Base-by-base conservation (phyloP, 2,888 invertebrate genomes). In the Leptothorax acervorum region DNA sequence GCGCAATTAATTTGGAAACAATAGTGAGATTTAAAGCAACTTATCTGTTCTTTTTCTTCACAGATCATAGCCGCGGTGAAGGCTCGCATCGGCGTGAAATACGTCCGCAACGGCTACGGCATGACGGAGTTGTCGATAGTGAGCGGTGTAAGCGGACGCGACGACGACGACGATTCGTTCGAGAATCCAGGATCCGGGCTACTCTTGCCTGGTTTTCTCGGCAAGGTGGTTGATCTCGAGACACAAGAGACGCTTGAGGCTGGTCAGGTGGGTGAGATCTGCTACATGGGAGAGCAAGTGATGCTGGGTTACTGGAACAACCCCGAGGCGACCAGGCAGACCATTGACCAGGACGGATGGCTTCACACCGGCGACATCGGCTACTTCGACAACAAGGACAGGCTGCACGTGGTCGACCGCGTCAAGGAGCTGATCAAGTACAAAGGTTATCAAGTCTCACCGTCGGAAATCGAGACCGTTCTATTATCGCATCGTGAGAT, bases 81-180 rank as follows among this genome's bases (percentile, higher is more conserved):
- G 53, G 91, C 95, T 87, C 96, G 96, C 15, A 87, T 95, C 48
- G 95, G 96, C 8, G 93, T 96, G 31, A 95, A 95, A 55, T 94
- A 93, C 65, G 96, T 97, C 73, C 96, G 96, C 35, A 97, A 97
- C 94, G 97, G 97, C 5, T 98, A 97, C 92, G 98, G 98, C 0
- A 96, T 98, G 94, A 98, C 98, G 3, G 98, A 98, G 94, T 96
- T 97, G 28, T 97, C 97, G 0, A 95, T 97, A 91, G 96, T 96
- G 23, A 95, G 95, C 66, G 94, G 95, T 1, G 31, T 96, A 15
- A 93, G 95, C 8, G 95, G 95, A 87, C 95, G 91, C 2, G 93
- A 93, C 35, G 90, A 90, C 15, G 91, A 92, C 55, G 94, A 96
- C 0, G 97, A 97, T 8, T 23, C 15, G 35, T 66, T 3, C 5